phyloP scores from a whole-genome alignment of 2,113 vertebrate genomes.

The Pluvianellus socialis region DNA sequence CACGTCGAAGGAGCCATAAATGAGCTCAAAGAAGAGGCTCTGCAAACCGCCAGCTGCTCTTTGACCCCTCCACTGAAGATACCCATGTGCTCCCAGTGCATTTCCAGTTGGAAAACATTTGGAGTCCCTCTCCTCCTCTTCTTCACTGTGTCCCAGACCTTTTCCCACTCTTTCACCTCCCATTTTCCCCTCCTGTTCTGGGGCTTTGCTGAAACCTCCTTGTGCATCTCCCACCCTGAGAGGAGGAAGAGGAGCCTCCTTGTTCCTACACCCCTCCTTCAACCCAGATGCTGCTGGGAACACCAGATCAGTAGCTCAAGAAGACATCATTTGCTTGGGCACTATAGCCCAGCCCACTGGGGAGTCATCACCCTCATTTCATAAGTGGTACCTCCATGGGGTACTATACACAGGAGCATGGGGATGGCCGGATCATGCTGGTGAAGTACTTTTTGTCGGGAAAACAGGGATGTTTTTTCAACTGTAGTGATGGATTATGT shows the following conservation, averaged over 20 bases:
- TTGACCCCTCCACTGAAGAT: background rate
- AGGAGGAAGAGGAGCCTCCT: background rate
- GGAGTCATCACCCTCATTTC: background rate
- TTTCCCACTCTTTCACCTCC: background rate
- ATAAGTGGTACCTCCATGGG: background rate
- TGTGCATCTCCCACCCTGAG: background rate
- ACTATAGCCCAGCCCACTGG: background rate
- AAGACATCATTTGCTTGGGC: background rate
- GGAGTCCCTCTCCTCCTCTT: background rate
- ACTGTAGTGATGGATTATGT: background rate
- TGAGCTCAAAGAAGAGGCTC: background rate
- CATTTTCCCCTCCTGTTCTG: background rate
- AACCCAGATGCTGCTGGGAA: background rate
- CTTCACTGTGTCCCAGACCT: background rate
- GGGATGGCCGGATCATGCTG: too few species aligned
- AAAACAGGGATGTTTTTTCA: background rate
- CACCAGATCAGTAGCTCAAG: background rate
- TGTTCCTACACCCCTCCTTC: background rate
- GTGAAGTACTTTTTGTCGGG: background rate
- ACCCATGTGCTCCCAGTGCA: background rate
- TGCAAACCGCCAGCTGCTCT: background rate
- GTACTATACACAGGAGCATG: background rate
- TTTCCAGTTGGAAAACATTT: background rate
- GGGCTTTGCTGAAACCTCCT: background rate
- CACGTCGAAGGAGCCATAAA: fast-evolving